Percentiles rank a stretch among this genome's conserved stretches.
Evolutionary conservation across 2,888 invertebrate species (phyloP).

Genomic region (Desoria tigrina): DNA sequence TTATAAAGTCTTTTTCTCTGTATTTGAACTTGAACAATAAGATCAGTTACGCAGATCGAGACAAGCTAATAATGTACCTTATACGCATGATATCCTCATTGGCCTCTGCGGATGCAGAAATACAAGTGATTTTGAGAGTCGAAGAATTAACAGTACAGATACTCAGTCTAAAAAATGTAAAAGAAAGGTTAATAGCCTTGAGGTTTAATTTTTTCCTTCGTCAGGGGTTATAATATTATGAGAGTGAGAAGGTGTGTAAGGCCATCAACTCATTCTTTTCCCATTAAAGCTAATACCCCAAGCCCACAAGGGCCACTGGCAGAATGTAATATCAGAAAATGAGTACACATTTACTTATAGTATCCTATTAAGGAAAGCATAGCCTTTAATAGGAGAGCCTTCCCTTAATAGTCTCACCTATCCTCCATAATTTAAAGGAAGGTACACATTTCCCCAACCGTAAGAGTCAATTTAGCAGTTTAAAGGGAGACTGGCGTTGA

Average conservation of each 20-base stretch:
- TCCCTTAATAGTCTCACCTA: slow-evolving; percentile 24
- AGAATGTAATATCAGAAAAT: slow-evolving; percentile 12
- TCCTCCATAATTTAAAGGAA: slow-evolving; percentile 27
- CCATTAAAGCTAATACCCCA: slow-evolving; percentile 17
- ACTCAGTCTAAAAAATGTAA: too few relatives aligned
- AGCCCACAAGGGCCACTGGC: slow-evolving; percentile 8
- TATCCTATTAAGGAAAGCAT: slow-evolving; percentile 2
- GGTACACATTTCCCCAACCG: slow-evolving; percentile 18
- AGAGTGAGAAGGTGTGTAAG: slow-evolving; percentile 7
- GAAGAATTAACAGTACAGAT: too few relatives aligned
- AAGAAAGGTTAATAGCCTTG: too few relatives aligned
- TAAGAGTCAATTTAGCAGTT: slow-evolving; percentile 26
- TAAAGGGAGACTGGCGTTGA: slow-evolving; percentile 13
- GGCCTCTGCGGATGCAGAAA: too few relatives aligned
- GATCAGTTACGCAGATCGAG: too few relatives aligned
- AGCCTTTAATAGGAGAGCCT: not conserved
- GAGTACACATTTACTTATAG: slow-evolving; percentile 13
- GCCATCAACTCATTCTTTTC: slow-evolving; percentile 19
- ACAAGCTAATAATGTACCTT: too few relatives aligned
- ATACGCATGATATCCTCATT: too few relatives aligned
- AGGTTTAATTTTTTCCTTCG: too few relatives aligned
- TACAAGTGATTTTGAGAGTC: too few relatives aligned
- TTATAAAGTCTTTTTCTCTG: too few relatives aligned
- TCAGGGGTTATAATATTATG: not conserved
- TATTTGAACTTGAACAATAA: too few relatives aligned